phyloP scores from a whole-genome alignment of 2,113 vertebrate genomes.

The Saguinus midas region DNA sequence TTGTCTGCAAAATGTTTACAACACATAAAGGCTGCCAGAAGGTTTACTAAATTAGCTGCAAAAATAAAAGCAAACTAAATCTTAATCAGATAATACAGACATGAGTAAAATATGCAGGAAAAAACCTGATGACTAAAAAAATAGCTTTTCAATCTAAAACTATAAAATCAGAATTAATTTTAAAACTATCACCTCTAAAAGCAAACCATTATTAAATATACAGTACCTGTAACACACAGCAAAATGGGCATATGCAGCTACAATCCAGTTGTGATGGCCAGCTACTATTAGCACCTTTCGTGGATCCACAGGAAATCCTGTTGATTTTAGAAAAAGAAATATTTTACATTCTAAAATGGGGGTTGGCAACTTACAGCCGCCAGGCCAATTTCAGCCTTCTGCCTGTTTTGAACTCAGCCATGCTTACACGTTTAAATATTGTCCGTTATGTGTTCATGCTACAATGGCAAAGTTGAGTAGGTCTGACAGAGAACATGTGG shows the following conservation, averaged over 20 bases:
- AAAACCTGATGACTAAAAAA: background rate
- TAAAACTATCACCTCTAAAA: background rate
- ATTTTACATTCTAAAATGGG: background rate
- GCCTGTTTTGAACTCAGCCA: background rate
- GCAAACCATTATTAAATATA: background rate
- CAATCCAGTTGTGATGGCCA: conserved; percentile 99
- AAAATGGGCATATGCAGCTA: conserved; percentile 97
- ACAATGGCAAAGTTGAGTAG: background rate
- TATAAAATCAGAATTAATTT: background rate
- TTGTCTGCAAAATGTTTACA: background rate
- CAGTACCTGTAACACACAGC: conserved; percentile 98
- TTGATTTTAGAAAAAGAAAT: conserved; percentile 23
- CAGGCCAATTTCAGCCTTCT: background rate
- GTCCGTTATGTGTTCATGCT: accelerated
- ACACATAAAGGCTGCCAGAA: background rate
- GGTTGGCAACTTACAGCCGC: background rate
- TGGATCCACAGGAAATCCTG: conserved; percentile 94
- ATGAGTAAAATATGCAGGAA: background rate
- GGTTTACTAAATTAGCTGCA: background rate
- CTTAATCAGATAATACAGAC: background rate
- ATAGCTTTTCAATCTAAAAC: background rate
- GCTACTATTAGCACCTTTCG: conserved; percentile 96
- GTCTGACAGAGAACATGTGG: no score
- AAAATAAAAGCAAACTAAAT: conserved; percentile 24
- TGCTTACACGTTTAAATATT: accelerated